Percentiles rank a stretch among this genome's conserved stretches.
Evolutionary conservation across 2,113 vertebrate species (phyloP).

Genomic region (Cyphomyrus discorhynchus): DNA sequence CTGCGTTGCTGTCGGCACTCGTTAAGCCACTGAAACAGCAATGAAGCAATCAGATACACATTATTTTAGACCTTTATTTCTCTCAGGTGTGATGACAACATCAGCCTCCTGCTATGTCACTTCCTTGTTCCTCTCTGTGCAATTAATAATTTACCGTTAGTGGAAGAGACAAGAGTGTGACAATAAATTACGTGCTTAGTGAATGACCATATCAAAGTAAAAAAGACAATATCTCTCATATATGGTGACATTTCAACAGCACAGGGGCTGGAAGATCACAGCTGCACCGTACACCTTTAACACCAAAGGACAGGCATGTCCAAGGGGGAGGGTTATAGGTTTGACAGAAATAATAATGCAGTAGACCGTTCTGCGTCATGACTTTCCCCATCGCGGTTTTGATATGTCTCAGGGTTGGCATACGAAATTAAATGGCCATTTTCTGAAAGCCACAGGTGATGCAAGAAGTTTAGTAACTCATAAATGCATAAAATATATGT

Average conservation of each 20-base stretch:
- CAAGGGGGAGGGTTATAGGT: neutral
- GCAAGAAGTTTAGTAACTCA: neutral
- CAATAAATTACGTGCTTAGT: neutral
- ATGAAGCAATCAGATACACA: neutral
- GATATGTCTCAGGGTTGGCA: neutral
- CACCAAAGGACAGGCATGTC: neutral
- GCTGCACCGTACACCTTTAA: neutral
- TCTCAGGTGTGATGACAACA: neutral
- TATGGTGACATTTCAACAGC: neutral
- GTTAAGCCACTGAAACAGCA: no score
- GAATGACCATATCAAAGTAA: neutral
- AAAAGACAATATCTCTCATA: neutral
- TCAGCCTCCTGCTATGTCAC: neutral
- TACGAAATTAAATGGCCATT: neutral
- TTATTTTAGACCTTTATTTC: neutral
- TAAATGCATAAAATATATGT: neutral
- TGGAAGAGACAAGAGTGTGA: neutral
- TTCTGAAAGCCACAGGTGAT: neutral
- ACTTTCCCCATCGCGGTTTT: neutral
- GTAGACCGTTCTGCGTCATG: neutral
- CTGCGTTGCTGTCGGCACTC: neutral
- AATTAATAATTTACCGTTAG: neutral
- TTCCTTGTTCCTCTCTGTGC: neutral
- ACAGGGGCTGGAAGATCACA: neutral
- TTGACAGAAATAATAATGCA: neutral